Evolutionary conservation across 2,113 vertebrate genomes (phyloP).

Genomic region (Fukomys damarensis): DNA sequence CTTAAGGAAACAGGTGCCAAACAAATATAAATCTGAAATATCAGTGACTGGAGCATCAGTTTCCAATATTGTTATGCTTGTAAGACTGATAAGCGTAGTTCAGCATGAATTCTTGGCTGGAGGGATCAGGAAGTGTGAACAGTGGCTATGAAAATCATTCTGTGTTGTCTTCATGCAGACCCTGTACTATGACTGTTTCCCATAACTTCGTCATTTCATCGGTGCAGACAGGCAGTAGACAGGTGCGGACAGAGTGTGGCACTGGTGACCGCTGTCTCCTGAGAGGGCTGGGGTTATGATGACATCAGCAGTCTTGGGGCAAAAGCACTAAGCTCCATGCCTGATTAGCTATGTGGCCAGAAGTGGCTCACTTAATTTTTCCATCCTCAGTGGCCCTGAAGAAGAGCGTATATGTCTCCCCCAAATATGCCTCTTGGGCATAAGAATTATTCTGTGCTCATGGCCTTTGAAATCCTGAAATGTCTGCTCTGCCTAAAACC

Average conservation of each 20-base stretch:
- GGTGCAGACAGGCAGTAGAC: background rate
- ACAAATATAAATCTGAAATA: background rate
- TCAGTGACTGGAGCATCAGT: background rate
- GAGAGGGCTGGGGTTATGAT: background rate
- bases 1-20: background rate
- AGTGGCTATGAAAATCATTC: background rate
- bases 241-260: background rate
- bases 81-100: background rate
- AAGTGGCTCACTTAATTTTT: background rate
- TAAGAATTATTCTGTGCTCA: background rate
- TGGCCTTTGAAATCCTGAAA: background rate
- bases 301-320: background rate
- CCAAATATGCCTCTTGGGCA: background rate
- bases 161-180: accelerated
- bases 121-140: background rate
- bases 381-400: background rate
- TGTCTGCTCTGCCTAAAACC: background rate
- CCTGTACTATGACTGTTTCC: background rate
- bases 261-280: background rate
- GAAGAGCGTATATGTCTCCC: background rate
- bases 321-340: background rate
- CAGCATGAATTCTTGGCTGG: background rate
- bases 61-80: background rate
- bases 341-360: background rate
- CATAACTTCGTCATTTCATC: background rate